phyloP scores from a whole-genome alignment of 2,113 vertebrate species.

The Peucedramus taeniatus region DNA sequence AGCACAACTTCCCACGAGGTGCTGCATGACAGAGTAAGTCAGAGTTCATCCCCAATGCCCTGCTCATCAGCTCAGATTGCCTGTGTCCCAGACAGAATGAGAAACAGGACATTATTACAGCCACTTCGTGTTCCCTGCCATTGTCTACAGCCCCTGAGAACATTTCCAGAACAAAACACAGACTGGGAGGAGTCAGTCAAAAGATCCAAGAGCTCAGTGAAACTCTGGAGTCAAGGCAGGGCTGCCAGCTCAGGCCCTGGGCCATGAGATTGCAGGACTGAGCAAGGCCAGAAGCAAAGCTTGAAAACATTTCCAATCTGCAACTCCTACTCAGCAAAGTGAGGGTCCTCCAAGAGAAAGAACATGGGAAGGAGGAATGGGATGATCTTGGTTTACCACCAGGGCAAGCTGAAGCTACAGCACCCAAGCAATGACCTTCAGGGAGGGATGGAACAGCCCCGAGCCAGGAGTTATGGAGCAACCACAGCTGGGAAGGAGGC shows the following conservation, averaged over 20 bases:
- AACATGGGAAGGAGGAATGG: neutral
- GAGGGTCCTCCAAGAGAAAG: neutral
- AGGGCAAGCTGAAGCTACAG: neutral
- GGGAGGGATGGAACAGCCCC: neutral
- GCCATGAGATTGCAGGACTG: neutral
- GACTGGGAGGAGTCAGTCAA: neutral
- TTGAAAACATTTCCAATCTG: neutral
- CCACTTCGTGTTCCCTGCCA: neutral
- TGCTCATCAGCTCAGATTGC: neutral
- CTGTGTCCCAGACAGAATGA: neutral
- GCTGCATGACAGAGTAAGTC: neutral
- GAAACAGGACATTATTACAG: neutral
- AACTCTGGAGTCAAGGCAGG: neutral
- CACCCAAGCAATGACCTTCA: neutral
- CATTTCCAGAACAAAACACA: neutral
- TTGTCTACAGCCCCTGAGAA: neutral
- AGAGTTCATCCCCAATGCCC: neutral
- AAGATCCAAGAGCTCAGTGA: neutral
- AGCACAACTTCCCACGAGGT: neutral
- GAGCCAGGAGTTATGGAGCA: neutral
- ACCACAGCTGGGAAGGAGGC: slow-evolving; percentile 24
- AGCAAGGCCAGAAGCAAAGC: neutral
- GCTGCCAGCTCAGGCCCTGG: neutral
- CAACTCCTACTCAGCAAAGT: neutral
- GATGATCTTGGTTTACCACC: neutral